Conservation (phyloP, 2,888 invertebrate genomes). For the Stenodera caucasica region DNA sequence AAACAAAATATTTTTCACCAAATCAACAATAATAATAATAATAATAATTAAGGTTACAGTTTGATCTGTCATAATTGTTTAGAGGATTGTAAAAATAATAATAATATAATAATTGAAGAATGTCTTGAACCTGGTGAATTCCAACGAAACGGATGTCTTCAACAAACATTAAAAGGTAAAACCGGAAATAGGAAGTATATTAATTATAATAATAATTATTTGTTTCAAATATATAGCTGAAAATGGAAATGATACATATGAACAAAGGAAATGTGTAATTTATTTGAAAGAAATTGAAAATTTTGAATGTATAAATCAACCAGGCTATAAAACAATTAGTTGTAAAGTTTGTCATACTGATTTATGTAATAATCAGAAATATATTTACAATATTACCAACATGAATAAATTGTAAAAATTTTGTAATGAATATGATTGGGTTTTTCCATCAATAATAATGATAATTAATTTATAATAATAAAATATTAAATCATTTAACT, state of each 20-base stretch:
- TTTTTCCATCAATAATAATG: neutral
- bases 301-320: slow-evolving; percentile 20
- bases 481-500: neutral
- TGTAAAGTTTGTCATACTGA: slow-evolving; percentile 18
- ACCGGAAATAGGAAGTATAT: neutral
- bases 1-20: neutral
- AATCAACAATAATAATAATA: neutral
- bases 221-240: neutral
- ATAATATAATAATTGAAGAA: slow-evolving; percentile 11
- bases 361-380: slow-evolving; percentile 1
- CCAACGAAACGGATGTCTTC: slow-evolving; percentile 21
- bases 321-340: slow-evolving; percentile 10
- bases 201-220: neutral
- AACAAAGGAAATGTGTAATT: slow-evolving; percentile 23
- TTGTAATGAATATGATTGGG: neutral
- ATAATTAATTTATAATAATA: too few relatives aligned
- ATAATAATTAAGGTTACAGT: slow-evolving; percentile 10
- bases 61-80: slow-evolving; percentile 20
- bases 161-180: slow-evolving; percentile 18
- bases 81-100: slow-evolving; percentile 16
- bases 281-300: slow-evolving; percentile 16
- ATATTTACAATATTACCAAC: neutral
- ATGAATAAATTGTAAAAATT: neutral
- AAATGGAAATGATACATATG: slow-evolving; percentile 8
- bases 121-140: slow-evolving; percentile 24